Base-by-base conservation (phyloP, 2,888 invertebrate genomes). In the Ommatoiulus sabulosus region DNA sequence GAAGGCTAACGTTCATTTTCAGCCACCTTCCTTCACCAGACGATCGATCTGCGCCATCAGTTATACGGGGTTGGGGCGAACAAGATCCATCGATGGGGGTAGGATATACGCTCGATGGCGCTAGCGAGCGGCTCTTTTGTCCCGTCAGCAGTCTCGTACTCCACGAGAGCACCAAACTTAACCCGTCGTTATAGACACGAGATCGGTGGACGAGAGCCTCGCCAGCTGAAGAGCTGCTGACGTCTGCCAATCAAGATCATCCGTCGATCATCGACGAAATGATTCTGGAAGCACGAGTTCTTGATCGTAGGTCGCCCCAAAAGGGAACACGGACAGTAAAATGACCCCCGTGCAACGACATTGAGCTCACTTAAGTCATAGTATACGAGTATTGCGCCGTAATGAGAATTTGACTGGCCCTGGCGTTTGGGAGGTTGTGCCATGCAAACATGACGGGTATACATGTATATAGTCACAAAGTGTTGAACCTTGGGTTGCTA, bases 1-100 rank as follows among this genome's bases (percentile, higher is more conserved):
- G 35, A 57, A 87, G 87, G 87, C 87, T 57, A 87, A 87, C 87
- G 48, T 87, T 57, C 87, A 85, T 85, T 46, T 85, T 85, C 46
- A 44, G 44, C 85, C 85, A 85, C 85, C 85, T 85, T 85, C 85
- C 20, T 72, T 72, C 24, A 24, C 24, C 72, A 72, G 72, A 72
- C 72, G 72, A 72, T 72, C 72, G 72, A 72, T 72, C 24, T 72
- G 72, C 24, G 72, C 72, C 72, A 72, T 72, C 72, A 72, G 72
- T 72, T 72, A 20, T 24, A n/a, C 10, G 10, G 8, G 52, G 12
- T 12, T n/a, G 20, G 85, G 46, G 85, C n/a, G 7, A 85, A 12
- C 0, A 85, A 12, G n/a, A 46, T 85, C 43, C 44, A 85, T 85
- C 85, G 85, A 85, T 20, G 20, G 1, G 85, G 10, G 85, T n/a